Conservation (phyloP, 2,888 invertebrate genomes). For the Spilarctia lutea region DNA sequence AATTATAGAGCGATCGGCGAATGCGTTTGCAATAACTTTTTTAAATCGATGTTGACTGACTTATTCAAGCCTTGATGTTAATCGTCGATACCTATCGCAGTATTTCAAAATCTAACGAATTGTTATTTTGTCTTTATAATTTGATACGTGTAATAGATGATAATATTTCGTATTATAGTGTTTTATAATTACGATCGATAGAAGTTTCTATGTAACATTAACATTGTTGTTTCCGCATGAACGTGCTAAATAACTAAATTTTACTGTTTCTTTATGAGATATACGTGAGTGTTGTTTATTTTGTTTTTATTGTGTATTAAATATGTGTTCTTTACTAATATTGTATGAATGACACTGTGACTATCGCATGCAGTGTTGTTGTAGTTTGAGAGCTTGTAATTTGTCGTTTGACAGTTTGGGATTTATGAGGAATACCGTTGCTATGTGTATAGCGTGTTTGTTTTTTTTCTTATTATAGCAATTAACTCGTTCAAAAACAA, state of each 20-base stretch:
- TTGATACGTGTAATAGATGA: constrained; percentile 5
- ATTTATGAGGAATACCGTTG: constrained; percentile 15
- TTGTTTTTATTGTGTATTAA: constrained; percentile 36
- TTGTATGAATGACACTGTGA: constrained; percentile 46
- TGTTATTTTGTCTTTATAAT: constrained; percentile 12
- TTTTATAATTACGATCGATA: constrained; percentile 46
- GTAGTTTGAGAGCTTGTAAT: constrained; percentile 35
- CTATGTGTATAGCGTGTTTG: constrained; percentile 11
- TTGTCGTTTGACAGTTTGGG: constrained; percentile 22
- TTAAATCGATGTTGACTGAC: neutral
- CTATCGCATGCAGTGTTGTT: constrained; percentile 47
- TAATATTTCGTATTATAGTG: constrained; percentile 24
- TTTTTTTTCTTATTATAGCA: constrained; percentile 6
- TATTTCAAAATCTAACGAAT: constrained; percentile 13
- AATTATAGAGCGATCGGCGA: constrained; percentile 8
- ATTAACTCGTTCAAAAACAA: constrained; percentile 17
- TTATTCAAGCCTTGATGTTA: constrained; percentile 18
- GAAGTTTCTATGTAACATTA: constrained; percentile 45
- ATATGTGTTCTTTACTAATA: constrained; percentile 48
- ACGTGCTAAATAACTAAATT: constrained; percentile 58
- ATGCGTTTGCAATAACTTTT: constrained; percentile 1
- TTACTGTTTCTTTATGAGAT: constrained; percentile 34
- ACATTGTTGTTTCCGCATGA: constrained; percentile 67
- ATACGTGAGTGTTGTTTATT: constrained; percentile 40
- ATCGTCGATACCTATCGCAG: constrained; percentile 19